Evolutionary conservation across 2,888 invertebrate species (phyloP).

Genomic region (Acrocyrtus sp.): DNA sequence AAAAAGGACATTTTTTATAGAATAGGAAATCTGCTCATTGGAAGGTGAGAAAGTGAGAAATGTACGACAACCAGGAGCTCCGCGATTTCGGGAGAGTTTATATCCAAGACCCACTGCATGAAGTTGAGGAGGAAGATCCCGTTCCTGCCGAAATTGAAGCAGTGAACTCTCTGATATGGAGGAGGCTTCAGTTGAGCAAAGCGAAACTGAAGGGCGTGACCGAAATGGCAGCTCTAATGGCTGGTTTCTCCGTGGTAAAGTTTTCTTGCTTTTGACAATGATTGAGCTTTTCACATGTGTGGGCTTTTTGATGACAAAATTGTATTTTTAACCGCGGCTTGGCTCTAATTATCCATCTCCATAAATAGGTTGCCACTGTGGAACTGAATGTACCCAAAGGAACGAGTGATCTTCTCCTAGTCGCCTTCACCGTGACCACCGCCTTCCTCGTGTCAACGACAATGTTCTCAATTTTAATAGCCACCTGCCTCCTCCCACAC

Average conservation of each 20-base stretch:
- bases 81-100: conserved; percentile 12
- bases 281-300: neutral
- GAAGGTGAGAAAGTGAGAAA: no score
- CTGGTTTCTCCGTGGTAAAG: conserved; percentile 62
- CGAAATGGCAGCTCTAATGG: conserved; percentile 61
- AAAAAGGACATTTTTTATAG: no score
- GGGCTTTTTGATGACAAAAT: neutral
- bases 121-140: conserved; percentile 19
- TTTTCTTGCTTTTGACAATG: neutral
- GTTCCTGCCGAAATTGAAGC: conserved; percentile 20
- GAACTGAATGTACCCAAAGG: conserved; percentile 52
- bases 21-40: no score
- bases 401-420: conserved; percentile 39
- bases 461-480: conserved; percentile 61
- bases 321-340: neutral
- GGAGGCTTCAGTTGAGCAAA: conserved; percentile 60
- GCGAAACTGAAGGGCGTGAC: conserved; percentile 59
- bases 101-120: conserved; percentile 13
- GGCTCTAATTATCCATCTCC: neutral
- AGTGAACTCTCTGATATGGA: conserved; percentile 40
- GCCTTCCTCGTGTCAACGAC: conserved; percentile 57
- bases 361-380: conserved; percentile 60
- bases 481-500: conserved; percentile 61
- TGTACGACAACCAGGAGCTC: conserved; percentile 31
- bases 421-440: conserved; percentile 57